Conservation (phyloP, 1,140 invertebrate species). For the Potamilus streckersoni region DNA sequence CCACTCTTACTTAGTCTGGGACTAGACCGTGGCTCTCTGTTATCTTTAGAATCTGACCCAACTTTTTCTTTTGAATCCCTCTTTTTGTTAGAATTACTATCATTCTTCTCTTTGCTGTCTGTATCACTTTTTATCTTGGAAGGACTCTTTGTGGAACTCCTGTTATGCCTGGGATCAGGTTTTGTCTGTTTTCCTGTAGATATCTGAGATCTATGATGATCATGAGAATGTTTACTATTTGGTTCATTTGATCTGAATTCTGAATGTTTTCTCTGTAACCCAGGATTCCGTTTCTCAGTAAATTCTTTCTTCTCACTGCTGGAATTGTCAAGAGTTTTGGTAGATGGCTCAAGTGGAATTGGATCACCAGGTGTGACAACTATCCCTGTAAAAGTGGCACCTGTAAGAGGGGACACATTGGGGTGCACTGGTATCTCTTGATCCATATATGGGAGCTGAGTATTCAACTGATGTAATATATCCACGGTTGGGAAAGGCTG, state of each 20-base stretch:
- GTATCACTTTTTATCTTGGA: constrained; percentile 10
- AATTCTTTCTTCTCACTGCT: no score
- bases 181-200: background rate
- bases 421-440: no score
- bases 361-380: no score
- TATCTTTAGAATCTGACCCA: constrained; percentile 4
- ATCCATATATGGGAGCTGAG: no score
- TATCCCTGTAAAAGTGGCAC: no score
- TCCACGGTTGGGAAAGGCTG: no score
- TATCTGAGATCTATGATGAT: constrained; percentile 2
- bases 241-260: background rate
- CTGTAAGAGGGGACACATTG: no score
- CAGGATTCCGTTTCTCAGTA: no score
- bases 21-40: constrained; percentile 1
- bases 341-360: no score
- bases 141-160: constrained; percentile 1
- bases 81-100: constrained; percentile 14
- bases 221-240: background rate
- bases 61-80: constrained; percentile 5
- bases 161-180: background rate
- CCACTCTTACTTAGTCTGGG: background rate
- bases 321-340: no score
- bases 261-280: background rate
- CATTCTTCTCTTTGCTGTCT: constrained; percentile 1
- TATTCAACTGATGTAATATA: no score